A percentile compares a stretch with the other conserved stretches of the same genome.
Conservation (phyloP, 1,140 invertebrate species). For the Brachionus paranguensis region DNA sequence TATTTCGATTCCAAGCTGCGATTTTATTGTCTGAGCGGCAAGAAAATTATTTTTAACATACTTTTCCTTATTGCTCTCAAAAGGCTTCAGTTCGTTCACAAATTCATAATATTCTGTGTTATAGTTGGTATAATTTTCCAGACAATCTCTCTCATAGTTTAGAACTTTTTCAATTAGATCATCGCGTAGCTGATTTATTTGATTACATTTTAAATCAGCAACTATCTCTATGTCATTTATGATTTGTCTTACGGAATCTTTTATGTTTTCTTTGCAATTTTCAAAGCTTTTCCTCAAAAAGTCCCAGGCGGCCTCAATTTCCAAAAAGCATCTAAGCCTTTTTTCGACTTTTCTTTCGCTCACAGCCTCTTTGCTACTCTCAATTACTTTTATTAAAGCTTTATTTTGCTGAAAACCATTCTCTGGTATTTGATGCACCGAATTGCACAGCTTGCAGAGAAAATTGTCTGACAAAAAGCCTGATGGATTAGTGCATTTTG, state of each 20-base stretch:
- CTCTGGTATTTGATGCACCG: background rate
- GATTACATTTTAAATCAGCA: background rate
- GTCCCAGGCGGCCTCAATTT: background rate
- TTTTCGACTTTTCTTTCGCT: background rate
- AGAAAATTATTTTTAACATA: background rate
- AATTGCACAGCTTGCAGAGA: background rate
- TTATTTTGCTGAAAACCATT: slow-evolving; percentile 21
- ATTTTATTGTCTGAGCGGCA: background rate
- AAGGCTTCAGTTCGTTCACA: background rate
- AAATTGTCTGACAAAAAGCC: background rate
- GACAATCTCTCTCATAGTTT: background rate
- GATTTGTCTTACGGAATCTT: background rate
- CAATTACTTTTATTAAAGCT: background rate
- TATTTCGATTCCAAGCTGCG: background rate
- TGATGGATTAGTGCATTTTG: background rate
- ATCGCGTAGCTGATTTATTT: background rate
- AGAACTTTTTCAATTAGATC: slow-evolving; percentile 14
- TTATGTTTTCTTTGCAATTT: background rate
- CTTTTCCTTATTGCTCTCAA: background rate
- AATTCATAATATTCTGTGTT: background rate
- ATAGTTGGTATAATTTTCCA: slow-evolving; percentile 7
- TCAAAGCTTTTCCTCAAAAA: background rate
- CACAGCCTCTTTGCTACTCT: background rate
- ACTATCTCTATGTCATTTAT: background rate
- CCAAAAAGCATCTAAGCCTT: background rate